Percentiles rank a stretch among this genome's conserved stretches.
Evolutionary conservation across 2,113 vertebrate genomes (phyloP).

Genomic region (Pollimyrus isidori): DNA sequence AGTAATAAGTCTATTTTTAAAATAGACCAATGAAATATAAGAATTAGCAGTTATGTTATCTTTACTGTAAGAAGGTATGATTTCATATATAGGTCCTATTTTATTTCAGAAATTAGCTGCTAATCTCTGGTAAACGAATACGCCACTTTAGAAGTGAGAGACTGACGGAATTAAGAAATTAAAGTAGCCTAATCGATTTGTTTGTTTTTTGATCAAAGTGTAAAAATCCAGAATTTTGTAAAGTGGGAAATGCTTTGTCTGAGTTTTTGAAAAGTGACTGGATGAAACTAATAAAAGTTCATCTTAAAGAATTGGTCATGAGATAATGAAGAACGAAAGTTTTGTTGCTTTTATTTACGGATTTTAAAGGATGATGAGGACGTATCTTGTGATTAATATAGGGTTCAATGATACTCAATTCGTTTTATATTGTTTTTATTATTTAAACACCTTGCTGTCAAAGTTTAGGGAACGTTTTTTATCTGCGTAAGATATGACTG

Average conservation of each 20-base stretch:
- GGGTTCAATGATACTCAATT: background rate
- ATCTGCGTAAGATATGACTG: background rate
- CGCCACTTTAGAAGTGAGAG: background rate
- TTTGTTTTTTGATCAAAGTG: background rate
- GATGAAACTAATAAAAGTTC: conserved; percentile 38
- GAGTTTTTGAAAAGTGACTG: conserved; percentile 26
- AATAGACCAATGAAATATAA: background rate
- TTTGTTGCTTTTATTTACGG: background rate
- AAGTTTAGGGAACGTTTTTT: background rate
- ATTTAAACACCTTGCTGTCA: background rate
- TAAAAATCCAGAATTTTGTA: background rate
- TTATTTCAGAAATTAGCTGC: background rate
- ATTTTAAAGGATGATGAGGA: background rate
- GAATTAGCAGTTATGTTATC: background rate
- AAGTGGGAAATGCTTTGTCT: conserved; percentile 10
- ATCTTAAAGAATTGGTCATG: conserved; percentile 25
- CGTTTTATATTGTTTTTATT: background rate
- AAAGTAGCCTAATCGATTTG: background rate
- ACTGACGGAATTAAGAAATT: background rate
- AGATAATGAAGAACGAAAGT: conserved; percentile 23
- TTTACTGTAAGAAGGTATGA: background rate
- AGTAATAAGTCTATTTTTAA: background rate
- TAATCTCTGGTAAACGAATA: background rate
- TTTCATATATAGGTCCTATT: background rate
- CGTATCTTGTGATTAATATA: background rate